Evolutionary conservation across 1,140 invertebrate species (phyloP).

Genomic region (Drosophila bifasciata): DNA sequence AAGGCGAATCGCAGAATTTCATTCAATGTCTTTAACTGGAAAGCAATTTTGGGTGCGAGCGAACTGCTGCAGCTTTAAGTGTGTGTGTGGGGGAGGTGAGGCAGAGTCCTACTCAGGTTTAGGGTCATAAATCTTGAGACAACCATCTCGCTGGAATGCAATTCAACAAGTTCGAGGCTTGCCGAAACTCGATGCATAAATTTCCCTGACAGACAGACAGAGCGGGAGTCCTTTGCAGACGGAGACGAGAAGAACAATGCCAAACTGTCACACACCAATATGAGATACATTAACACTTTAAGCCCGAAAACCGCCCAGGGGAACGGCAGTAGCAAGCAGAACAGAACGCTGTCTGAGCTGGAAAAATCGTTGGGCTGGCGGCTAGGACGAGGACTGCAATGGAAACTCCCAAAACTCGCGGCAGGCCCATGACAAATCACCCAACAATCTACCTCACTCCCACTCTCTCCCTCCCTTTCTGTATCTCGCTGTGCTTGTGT

Average conservation of each 20-base stretch:
- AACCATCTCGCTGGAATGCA: neutral
- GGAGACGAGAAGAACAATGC: slow-evolving; percentile 27
- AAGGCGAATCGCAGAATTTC: slow-evolving; percentile 1
- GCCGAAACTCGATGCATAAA: slow-evolving; percentile 39
- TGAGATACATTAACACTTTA: slow-evolving; percentile 64
- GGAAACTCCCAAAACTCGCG: slow-evolving; percentile 50
- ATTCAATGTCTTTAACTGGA: neutral
- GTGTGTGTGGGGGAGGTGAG: neutral
- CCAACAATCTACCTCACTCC: slow-evolving; percentile 14
- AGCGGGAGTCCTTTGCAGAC: neutral
- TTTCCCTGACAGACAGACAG: slow-evolving; percentile 22
- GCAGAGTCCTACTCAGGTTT: too few species aligned
- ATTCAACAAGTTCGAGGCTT: slow-evolving; percentile 62
- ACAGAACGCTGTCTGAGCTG: neutral
- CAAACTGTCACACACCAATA: slow-evolving; percentile 30
- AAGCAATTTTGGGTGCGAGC: neutral
- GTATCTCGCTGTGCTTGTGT: slow-evolving; percentile 29
- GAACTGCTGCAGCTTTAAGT: slow-evolving; percentile 26
- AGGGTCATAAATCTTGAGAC: slow-evolving; percentile 26
- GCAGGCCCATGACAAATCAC: slow-evolving; percentile 64
- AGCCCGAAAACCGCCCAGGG: slow-evolving; percentile 37
- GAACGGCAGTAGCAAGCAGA: slow-evolving; percentile 2
- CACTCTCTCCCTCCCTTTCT: slow-evolving; percentile 18
- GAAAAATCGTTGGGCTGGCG: slow-evolving; percentile 19
- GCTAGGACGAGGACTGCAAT: slow-evolving; percentile 8